phyloP scores from a whole-genome alignment of 2,113 vertebrate genomes.

The Boulengeromyrus knoepffleri region DNA sequence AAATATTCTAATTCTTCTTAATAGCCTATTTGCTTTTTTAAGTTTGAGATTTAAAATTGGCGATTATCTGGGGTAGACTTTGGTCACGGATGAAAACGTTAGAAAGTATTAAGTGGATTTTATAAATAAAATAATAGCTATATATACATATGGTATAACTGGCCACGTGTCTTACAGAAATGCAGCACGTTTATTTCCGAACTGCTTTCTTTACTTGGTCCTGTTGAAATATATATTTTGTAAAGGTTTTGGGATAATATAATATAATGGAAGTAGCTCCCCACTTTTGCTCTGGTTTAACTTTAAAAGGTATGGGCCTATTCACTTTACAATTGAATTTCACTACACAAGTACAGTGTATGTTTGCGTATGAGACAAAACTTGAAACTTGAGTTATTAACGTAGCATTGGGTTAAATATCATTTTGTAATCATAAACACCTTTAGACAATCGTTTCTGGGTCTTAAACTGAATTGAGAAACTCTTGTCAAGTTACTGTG shows the following conservation, averaged over 20 bases:
- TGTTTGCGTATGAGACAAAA: background rate
- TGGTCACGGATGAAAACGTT: background rate
- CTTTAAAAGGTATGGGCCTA: background rate
- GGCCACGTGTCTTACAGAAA: background rate
- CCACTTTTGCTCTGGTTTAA: background rate
- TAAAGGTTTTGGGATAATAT: background rate
- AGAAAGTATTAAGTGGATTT: background rate
- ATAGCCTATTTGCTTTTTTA: background rate
- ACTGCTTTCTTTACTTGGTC: background rate
- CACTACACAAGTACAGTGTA: background rate
- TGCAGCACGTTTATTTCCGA: background rate
- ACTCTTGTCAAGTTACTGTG: background rate
- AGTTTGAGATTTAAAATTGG: background rate
- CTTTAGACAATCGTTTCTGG: background rate
- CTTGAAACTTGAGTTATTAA: background rate
- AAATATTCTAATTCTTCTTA: background rate
- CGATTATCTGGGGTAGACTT: background rate
- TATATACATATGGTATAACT: background rate
- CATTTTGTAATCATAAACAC: background rate
- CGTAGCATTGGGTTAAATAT: background rate
- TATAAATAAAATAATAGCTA: background rate
- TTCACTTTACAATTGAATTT: background rate
- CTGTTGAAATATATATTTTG: background rate
- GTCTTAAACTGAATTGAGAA: background rate
- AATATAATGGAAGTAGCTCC: background rate